Evolutionary conservation across 92 coral and sea anemone genomes (phyloP), one percentile per base, ranked within the genome.

Genomic region (Phenganax marumi): DNA sequence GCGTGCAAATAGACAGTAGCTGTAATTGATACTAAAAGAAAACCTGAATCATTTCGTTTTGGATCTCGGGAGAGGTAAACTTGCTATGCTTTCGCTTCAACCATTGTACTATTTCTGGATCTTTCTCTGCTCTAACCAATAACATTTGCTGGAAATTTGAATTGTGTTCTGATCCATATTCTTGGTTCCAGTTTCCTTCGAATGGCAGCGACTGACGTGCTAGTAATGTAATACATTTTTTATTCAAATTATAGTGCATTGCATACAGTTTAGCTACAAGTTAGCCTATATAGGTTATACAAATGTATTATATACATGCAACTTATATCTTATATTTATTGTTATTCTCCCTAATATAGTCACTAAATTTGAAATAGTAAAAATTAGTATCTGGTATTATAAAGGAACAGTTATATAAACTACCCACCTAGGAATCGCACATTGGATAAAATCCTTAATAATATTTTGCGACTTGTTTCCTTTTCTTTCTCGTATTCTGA

Each of bases 51-150:
- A 87, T 83, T 83, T 84, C 88, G 19, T 87, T 87, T 73, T 84
- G 88, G 73, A 84, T 87, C 11, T 23, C 84, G 57, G 90, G 90
- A 7, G 90, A 84, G 71, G 90, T 87, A 73, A 69, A 77, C 62
- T 79, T 84, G 57, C 77, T 80, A 55, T 80, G 81, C 75, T 76
- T 46, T 70, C 80, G 71, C 71, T 60, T 54, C 49, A 84, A 80
- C 88, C 91, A 88, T 85, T 70, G 81, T 70, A 46, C 17, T 39
- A 87, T 72, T 65, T 77, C 76, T 69, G 81, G 84, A 80, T 49
- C 85, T 52, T 84, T 87, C 81, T 78, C 75, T 50, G 88, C 66
- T n/a, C 82, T 77, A 55, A 88, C 47, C 24, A 70, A 52, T 46
- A 84, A 79, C 79, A 88, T 60, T 63, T 88, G 86, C 33, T 79